Evolutionary conservation across 2,113 vertebrate species (phyloP).

Genomic region (Conger conger): DNA sequence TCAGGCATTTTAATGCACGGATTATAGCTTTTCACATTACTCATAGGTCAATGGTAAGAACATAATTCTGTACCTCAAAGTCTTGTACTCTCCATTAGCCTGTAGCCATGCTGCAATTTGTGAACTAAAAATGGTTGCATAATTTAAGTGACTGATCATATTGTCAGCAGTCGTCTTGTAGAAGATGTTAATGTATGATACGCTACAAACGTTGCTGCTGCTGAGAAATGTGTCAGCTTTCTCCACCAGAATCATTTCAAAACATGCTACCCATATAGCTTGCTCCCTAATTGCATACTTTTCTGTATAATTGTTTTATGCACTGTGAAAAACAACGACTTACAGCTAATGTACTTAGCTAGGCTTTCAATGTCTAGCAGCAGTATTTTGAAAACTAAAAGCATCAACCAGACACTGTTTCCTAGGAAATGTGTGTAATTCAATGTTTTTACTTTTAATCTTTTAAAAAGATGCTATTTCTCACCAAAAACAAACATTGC

Average conservation of each 20-base stretch:
- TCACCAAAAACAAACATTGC: not conserved
- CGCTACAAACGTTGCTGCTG: too few relatives aligned
- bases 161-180: too few relatives aligned
- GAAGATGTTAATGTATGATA: too few relatives aligned
- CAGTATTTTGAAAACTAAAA: not conserved
- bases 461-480: not conserved
- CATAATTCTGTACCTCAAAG: too few relatives aligned
- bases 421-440: not conserved
- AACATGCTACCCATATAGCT: not conserved
- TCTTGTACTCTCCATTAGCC: too few relatives aligned
- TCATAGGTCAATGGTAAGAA: too few relatives aligned
- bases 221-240: too few relatives aligned
- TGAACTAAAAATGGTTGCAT: too few relatives aligned
- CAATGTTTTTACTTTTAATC: not conserved
- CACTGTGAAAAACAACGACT: not conserved
- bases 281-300: not conserved
- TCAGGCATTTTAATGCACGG: too few relatives aligned
- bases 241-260: not conserved
- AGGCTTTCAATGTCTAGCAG: not conserved
- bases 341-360: not conserved
- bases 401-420: not conserved
- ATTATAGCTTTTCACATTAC: too few relatives aligned
- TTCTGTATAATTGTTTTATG: not conserved
- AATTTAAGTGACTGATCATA: too few relatives aligned
- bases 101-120: too few relatives aligned